phyloP scores from a whole-genome alignment of 2,113 vertebrate species.

The Emydocephalus ijimae region DNA sequence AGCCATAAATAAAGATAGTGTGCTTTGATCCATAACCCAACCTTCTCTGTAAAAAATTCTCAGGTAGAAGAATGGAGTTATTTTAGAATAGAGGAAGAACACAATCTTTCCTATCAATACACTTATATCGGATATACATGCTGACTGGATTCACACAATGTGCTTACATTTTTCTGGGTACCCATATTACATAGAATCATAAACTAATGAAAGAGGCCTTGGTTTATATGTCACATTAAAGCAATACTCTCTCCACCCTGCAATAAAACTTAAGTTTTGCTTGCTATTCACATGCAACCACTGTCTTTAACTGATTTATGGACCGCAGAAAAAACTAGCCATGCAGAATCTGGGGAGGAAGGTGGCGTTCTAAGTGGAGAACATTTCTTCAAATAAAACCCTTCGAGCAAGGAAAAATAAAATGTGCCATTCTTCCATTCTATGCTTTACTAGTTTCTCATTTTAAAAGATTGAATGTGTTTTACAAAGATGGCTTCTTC shows the following conservation, averaged over 20 bases:
- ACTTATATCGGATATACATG: neutral
- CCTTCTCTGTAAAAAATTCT: neutral
- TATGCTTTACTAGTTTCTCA: neutral
- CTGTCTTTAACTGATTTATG: neutral
- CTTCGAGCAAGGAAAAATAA: neutral
- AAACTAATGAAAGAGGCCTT: neutral
- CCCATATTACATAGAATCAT: neutral
- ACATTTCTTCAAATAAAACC: neutral
- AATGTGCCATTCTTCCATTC: neutral
- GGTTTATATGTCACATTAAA: neutral
- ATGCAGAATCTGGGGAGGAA: neutral
- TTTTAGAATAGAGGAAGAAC: neutral
- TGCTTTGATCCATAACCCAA: neutral
- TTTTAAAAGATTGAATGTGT: neutral
- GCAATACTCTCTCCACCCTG: neutral
- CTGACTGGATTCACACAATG: neutral
- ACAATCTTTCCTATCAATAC: neutral
- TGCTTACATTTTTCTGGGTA: neutral
- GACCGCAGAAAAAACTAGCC: neutral
- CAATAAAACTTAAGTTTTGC: neutral
- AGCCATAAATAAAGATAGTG: neutral
- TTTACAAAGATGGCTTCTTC: neutral
- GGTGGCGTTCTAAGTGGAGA: neutral
- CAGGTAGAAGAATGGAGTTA: neutral
- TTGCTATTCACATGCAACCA: neutral